Evolutionary conservation across 1,140 invertebrate species (phyloP), one percentile per base, ranked within the genome.

Genomic region (Steinernema khuongi): DNA sequence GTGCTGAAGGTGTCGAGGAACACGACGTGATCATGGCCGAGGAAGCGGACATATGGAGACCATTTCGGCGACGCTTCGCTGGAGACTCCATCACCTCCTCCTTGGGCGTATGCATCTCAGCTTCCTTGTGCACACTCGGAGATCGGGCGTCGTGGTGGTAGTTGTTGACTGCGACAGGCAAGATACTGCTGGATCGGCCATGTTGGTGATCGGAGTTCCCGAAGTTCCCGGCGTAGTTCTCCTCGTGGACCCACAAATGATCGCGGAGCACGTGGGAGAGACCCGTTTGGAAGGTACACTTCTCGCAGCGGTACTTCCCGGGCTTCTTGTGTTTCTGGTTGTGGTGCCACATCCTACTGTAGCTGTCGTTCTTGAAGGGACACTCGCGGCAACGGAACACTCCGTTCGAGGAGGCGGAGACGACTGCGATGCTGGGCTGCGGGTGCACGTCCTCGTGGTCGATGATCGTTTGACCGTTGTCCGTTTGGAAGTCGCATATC

Each of bases 251-350:
- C 4, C 14, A 11, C 19, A 7, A 7, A 22, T 60, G 50, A 11
- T 60, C 50, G 11, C 50, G 50, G 4, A 60, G 50, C 11, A 60
- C 50, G 19, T 60, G 50, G 7, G 50, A 60, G 4, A 60, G 22
- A 60, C 50, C 50, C 11, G 50, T 60, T 60, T 60, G 50, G 50
- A 60, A 60, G 19, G 7, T 60, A 22, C 50, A 60, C 7, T 4
- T 60, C 50, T 60, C 50, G 19, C 50, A 60, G 4, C 22, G 11
- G 19, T 60, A 60, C 22, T 60, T 60, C 4, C 14, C 50, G 50
- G 50, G 50, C 22, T 60, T 60, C 50, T 60, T 60, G 50, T 60
- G 50, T 22, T 60, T 60, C 50, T 60, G 50, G 50, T 60, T 60
- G 19, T 60, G 50, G 50, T 60, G 50, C 50, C 50, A 60, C 50